phyloP scores from a whole-genome alignment of 2,797 vertebrate genomes.

The Gymnodraco acuticeps region DNA sequence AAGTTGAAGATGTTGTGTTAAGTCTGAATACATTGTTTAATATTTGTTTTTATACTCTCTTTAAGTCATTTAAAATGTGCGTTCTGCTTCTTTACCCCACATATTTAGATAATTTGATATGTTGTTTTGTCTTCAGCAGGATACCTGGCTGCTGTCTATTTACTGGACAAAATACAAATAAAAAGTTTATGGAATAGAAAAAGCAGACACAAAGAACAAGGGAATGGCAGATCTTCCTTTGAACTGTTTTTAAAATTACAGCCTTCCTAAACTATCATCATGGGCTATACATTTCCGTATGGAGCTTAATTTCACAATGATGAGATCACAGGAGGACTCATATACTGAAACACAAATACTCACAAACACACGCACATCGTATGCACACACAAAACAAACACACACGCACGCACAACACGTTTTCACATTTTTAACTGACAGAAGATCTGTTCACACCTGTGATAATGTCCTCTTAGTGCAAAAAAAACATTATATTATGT shows the following conservation, averaged over 20 bases:
- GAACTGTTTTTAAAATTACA: slow-evolving; percentile 75
- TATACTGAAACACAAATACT: not conserved
- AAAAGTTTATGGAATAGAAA: not conserved
- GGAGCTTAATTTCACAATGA: slow-evolving; percentile 50
- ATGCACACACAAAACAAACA: not conserved
- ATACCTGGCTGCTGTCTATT: slow-evolving; percentile 23
- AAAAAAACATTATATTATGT: not conserved
- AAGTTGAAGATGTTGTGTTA: not conserved
- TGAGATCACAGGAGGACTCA: slow-evolving; percentile 43
- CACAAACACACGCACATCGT: not conserved
- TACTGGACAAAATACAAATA: not conserved
- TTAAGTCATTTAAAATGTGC: not conserved
- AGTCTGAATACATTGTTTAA: slow-evolving; percentile 5
- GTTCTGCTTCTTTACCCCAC: slow-evolving; percentile 1
- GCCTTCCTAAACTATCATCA: slow-evolving; percentile 72
- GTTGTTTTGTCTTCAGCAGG: slow-evolving; percentile 19
- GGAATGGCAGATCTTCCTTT: slow-evolving; percentile 41
- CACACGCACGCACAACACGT: not conserved
- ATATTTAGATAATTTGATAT: slow-evolving; percentile 37
- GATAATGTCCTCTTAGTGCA: not conserved
- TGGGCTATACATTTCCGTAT: slow-evolving; percentile 68
- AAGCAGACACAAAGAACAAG: slow-evolving; percentile 6
- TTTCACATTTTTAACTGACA: slow-evolving; percentile 1
- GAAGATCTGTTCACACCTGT: not conserved
- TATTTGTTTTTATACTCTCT: slow-evolving; percentile 5